Percentiles rank a stretch among this genome's conserved stretches.
Conservation (phyloP, 2,113 vertebrate genomes). For the Bufo bufo region DNA sequence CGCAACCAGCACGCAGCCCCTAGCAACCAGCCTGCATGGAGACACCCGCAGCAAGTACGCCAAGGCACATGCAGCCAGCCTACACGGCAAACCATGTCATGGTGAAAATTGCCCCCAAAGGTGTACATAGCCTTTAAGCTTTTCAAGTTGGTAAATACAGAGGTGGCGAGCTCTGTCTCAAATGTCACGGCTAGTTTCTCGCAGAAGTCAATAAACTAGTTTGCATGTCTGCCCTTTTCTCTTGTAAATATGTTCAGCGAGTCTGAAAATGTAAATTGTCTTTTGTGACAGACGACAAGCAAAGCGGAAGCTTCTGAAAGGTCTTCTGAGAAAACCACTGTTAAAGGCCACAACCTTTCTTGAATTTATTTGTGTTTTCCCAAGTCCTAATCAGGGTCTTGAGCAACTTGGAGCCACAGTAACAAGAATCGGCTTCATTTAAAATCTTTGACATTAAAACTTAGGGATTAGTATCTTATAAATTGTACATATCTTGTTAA, state of each 20-base stretch:
- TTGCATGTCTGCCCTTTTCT: slow-evolving; percentile 50
- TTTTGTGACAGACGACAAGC: slow-evolving; percentile 20
- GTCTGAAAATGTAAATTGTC: slow-evolving; percentile 43
- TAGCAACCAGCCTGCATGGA: no score
- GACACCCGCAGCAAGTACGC: no score
- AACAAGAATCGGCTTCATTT: background rate
- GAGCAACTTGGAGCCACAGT: background rate
- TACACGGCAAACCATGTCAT: no score
- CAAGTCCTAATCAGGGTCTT: background rate
- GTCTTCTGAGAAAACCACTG: slow-evolving; percentile 32
- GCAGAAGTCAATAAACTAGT: slow-evolving; percentile 49
- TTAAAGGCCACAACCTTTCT: slow-evolving; percentile 42
- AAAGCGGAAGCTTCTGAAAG: slow-evolving; percentile 34
- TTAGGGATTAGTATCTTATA: background rate
- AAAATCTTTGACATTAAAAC: no score
- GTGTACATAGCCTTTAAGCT: background rate
- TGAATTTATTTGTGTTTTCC: slow-evolving; percentile 30
- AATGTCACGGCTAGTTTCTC: slow-evolving; percentile 42
- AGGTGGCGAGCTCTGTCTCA: background rate
- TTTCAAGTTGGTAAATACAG: background rate
- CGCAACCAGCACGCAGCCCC: no score
- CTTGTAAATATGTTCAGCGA: slow-evolving; percentile 50
- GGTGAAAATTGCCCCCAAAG: no score
- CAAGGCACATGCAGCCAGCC: no score
- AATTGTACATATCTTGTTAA: background rate